Evolutionary conservation across 2,888 invertebrate species (phyloP), one percentile per base, ranked within the genome.

Genomic region (Chrysolina americana): DNA sequence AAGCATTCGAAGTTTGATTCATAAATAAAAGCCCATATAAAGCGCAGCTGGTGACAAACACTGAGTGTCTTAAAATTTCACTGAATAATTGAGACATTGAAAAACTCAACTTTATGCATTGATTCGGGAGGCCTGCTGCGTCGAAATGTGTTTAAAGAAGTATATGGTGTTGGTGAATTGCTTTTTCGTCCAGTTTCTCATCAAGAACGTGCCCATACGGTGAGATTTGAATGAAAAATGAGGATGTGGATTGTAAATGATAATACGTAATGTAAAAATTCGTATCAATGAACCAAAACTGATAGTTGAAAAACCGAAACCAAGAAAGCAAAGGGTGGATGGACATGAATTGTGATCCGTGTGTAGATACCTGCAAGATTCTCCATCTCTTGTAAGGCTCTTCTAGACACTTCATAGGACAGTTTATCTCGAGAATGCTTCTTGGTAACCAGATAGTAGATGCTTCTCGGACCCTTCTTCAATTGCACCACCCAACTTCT

Each of bases 71-170:
- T n/a, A 10, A 59, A 59, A n/a, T 36, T 15, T 59, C 59, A 59
- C 23, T 59, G 59, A 59, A 59, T 48, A 65, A 65, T 65, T 65
- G 50, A 65, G 65, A 48, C 50, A 65, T 65, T 65, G 65, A 47
- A 28, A 65, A 65, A 21, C 65, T 65, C 65, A 65, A 44, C 44
- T 47, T 65, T 36, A 65, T 50, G 65, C 65, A 47, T 47, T 47
- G 65, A 65, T n/a, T 48, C 10, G 15, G 47, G 65, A 21, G n/a
- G 10, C 65, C 65, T 65, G 65, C 65, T 47, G 65, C 2, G 47
- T 50, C n/a, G 41, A 50, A 65, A 65, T n/a, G n/a, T 47, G 28
- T 65, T 47, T 21, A 5, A 44, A 47, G 65, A 65, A 13, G 48
- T 17, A 65, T 50, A 9, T 59, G 59, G 36, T 59, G 23, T 59